Evolutionary conservation across 2,888 invertebrate genomes (phyloP).

Genomic region (Platycheirus albimanus): DNA sequence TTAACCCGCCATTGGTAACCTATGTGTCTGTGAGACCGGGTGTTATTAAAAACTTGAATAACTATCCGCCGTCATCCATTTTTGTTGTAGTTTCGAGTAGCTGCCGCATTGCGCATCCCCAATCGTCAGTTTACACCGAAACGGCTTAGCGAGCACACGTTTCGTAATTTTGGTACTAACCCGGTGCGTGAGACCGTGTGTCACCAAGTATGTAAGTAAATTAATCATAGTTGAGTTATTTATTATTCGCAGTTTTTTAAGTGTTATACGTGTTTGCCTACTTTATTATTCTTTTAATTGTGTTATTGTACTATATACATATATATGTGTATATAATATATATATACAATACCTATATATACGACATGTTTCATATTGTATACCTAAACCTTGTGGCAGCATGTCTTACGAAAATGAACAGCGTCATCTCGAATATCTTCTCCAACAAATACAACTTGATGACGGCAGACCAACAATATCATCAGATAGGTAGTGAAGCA

Average conservation of each 20-base stretch:
- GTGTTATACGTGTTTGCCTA: not conserved
- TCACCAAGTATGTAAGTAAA: constrained; percentile 33
- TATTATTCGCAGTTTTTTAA: constrained; percentile 9
- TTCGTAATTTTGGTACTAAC: constrained; percentile 16
- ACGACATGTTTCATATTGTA: not conserved
- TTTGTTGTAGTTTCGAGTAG: constrained; percentile 25
- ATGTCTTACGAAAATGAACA: constrained; percentile 14
- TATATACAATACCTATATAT: not conserved
- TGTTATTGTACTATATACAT: not conserved
- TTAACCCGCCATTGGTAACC: constrained; percentile 38
- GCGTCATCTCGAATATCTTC: constrained; percentile 27
- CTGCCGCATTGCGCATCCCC: constrained; percentile 1
- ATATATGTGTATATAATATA: not conserved
- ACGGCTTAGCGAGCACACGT: constrained; percentile 4
- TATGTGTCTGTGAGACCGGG: constrained; percentile 26
- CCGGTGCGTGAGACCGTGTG: constrained; percentile 41
- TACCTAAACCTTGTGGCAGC: constrained; percentile 9
- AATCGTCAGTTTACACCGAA: constrained; percentile 11
- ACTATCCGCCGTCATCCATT: constrained; percentile 15
- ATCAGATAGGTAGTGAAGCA: constrained; percentile 32
- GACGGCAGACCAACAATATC: constrained; percentile 21
- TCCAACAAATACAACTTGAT: constrained; percentile 46
- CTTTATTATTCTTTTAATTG: constrained; percentile 32
- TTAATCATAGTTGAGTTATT: constrained; percentile 22
- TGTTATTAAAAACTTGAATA: constrained; percentile 9